Percentiles rank a stretch among this genome's conserved stretches.
phyloP scores from a whole-genome alignment of 2,888 invertebrate species.

The Parapristionchus giblindavisi region DNA sequence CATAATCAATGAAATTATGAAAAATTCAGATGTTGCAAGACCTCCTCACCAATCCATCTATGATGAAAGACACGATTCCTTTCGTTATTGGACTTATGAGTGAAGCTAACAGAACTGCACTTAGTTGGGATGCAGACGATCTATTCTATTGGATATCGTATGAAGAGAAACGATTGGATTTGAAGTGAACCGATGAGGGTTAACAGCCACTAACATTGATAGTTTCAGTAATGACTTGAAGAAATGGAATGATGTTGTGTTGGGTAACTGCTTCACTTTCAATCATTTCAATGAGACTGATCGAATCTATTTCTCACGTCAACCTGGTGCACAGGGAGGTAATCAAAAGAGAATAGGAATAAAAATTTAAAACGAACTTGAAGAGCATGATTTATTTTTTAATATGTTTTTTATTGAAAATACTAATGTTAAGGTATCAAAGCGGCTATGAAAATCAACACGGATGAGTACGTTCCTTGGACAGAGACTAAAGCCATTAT shows the following conservation, averaged over 20 bases:
- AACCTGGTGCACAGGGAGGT: conserved; percentile 39
- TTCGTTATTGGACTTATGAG: conserved; percentile 1
- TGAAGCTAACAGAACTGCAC: conserved; percentile 37
- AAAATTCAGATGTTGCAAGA: conserved; percentile 19
- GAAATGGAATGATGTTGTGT: conserved; percentile 42
- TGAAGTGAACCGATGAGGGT: conserved; percentile 3
- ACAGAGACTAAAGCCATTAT: conserved; percentile 41
- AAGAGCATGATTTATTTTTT: background rate
- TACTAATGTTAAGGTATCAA: conserved; percentile 38
- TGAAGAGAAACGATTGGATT: conserved; percentile 40
- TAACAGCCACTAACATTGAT: background rate
- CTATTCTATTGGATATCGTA: conserved; percentile 46
- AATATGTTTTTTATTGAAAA: background rate
- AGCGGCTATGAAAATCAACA: conserved; percentile 42
- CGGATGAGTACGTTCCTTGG: conserved; percentile 48
- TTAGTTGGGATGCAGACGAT: conserved; percentile 46
- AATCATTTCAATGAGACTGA: conserved; percentile 40
- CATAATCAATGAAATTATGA: background rate
- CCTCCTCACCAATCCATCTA: background rate
- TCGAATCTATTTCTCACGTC: background rate
- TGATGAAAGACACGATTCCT: conserved; percentile 2
- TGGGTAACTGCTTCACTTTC: conserved; percentile 54
- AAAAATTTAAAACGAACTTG: background rate
- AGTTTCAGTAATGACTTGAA: conserved; percentile 38
- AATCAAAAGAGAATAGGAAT: background rate